Conservation (phyloP, 2,797 vertebrate genomes). For the Melanotaenia boesemani region DNA sequence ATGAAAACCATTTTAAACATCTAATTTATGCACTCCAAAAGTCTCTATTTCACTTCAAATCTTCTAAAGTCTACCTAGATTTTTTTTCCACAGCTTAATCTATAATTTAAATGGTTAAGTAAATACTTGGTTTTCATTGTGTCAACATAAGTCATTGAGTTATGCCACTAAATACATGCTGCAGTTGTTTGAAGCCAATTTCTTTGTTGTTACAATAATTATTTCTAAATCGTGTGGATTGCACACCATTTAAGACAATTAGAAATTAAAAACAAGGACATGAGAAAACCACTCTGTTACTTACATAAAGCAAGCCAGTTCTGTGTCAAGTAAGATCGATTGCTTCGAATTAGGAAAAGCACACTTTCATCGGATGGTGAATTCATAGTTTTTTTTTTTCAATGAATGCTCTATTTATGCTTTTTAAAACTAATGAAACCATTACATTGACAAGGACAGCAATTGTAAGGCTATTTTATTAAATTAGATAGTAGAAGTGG, state of each 20-base stretch:
- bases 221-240: slow-evolving; percentile 57
- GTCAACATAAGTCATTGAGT: slow-evolving; percentile 65
- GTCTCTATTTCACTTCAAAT: slow-evolving; percentile 61
- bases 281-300: slow-evolving; percentile 23
- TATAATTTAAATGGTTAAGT: slow-evolving; percentile 65
- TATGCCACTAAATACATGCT: slow-evolving; percentile 64
- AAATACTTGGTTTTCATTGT: slow-evolving; percentile 67
- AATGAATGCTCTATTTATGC: slow-evolving; percentile 54
- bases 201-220: slow-evolving; percentile 63
- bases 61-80: slow-evolving; percentile 43
- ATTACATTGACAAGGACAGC: slow-evolving; percentile 58
- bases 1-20: slow-evolving; percentile 72
- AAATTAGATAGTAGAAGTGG: slow-evolving; percentile 63
- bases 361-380: slow-evolving; percentile 32
- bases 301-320: slow-evolving; percentile 22
- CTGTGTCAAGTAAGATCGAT: slow-evolving; percentile 42
- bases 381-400: slow-evolving; percentile 39
- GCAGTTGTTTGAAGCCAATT: slow-evolving; percentile 48
- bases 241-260: slow-evolving; percentile 61
- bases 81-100: slow-evolving; percentile 41
- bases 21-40: slow-evolving; percentile 65
- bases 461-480: slow-evolving; percentile 61
- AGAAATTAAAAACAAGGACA: slow-evolving; percentile 56
- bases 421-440: slow-evolving; percentile 57
- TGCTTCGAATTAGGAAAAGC: slow-evolving; percentile 33